Base-by-base conservation (phyloP, 2,113 vertebrate species). In the Tachuris rubrigastra region DNA sequence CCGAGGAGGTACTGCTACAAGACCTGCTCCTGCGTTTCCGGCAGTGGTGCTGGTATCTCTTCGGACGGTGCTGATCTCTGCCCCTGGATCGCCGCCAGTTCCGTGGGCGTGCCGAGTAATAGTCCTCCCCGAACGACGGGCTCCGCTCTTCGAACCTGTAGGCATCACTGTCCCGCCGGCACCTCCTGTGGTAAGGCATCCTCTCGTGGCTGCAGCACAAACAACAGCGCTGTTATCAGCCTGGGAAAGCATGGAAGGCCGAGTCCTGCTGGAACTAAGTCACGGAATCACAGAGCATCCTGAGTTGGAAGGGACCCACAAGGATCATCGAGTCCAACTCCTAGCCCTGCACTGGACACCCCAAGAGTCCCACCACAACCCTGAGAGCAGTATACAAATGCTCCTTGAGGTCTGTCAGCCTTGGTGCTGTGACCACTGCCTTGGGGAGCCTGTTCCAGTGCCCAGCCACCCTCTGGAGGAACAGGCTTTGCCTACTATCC, bases 1-100 rank as follows among this genome's bases (percentile, higher is more conserved):
- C 98, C 98, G 98, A 98, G 97, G 98, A 98, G 91, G 97, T 94
- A 71, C 98, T 98, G 98, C 98, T 98, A 97, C 98, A 98, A 96
- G 98, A 98, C 98, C 98, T 98, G 96, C 97, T 98, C 96, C 98
- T 97, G 92, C 96, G 98, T 74, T 98, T 98, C 68, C 96, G 93
- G 94, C 98, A 98, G 89, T 81, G 94, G 5, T 98, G 97, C 78
- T 95, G 97, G 7, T 98, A 96, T 35, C 95, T 96, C 62, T 42
- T 85, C 13, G 95, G 87, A 28, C 95, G 96, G 52, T 97, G 97
- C 6, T 97, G 97, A 44, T 89, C 97, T 47, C 97, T 72, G 71
- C 97, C 98, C 13, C 98, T 84, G 22, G 97, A 98, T 44, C 98
- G 88, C 74, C 97, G 95, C n/a, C 97, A 97, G 80, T 95, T 75